Conservation (phyloP, 2,113 vertebrate species). For the Prunella fulvescens region DNA sequence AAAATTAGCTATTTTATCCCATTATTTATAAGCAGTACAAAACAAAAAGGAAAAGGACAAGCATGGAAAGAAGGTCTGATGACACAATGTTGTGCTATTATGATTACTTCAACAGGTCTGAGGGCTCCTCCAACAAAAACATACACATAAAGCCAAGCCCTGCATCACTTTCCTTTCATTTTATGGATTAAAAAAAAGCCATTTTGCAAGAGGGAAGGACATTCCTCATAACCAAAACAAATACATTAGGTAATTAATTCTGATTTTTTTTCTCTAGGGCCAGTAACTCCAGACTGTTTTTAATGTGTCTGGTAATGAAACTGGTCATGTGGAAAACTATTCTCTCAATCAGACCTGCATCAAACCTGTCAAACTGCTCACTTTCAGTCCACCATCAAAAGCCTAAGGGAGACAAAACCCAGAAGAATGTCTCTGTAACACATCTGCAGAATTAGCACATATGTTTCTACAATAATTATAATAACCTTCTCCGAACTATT, state of each 20-base stretch:
- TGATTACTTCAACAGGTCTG: background rate
- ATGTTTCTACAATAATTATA: background rate
- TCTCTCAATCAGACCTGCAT: conserved; percentile 11
- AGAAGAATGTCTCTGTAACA: background rate
- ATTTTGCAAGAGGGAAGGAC: background rate
- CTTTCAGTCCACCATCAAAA: background rate
- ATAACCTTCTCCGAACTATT: background rate
- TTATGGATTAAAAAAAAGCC: background rate
- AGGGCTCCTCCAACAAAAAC: background rate
- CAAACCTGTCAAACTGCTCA: conserved; percentile 14
- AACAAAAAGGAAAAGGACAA: background rate
- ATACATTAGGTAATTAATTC: conserved; percentile 35
- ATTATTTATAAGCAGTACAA: background rate
- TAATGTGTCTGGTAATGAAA: conserved; percentile 32
- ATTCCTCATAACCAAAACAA: background rate
- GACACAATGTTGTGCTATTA: background rate
- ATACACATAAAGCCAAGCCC: background rate
- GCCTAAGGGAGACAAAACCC: background rate
- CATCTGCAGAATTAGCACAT: background rate
- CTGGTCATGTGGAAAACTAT: background rate
- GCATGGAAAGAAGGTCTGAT: background rate
- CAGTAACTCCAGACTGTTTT: conserved; percentile 5
- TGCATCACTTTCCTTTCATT: background rate
- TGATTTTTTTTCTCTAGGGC: conserved; percentile 6
- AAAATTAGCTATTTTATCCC: background rate